phyloP scores from a whole-genome alignment of 2,888 invertebrate species.

The Bhutanitis thaidina region DNA sequence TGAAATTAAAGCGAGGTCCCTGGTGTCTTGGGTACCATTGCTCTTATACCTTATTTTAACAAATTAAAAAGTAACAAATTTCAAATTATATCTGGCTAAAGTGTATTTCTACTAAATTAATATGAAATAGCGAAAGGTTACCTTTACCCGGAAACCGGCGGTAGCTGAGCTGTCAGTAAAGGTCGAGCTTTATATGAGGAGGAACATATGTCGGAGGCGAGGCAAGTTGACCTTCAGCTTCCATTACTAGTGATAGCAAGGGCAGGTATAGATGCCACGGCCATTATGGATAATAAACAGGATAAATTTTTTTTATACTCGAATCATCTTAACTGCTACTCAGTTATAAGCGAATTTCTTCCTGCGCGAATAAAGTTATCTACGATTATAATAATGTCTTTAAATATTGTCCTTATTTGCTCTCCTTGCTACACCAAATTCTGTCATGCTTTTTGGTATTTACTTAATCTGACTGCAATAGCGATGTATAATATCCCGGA shows the following conservation, averaged over 20 bases:
- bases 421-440: too few relatives aligned
- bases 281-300: conserved; percentile 21
- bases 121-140: neutral
- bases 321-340: conserved; percentile 5
- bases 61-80: too few relatives aligned
- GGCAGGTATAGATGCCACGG: conserved; percentile 34
- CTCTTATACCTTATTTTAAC: too few relatives aligned
- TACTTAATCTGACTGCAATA: too few relatives aligned
- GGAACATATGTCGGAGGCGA: conserved; percentile 15
- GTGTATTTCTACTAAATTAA: neutral
- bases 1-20: too few relatives aligned
- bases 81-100: too few relatives aligned
- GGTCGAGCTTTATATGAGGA: conserved; percentile 8
- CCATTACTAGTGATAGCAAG: conserved; percentile 35
- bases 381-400: neutral
- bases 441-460: too few relatives aligned
- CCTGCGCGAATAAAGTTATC: neutral
- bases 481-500: too few relatives aligned
- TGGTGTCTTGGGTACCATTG: too few relatives aligned
- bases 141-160: conserved; percentile 12
- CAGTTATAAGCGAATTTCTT: neutral
- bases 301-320: conserved; percentile 14
- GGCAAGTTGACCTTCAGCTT: conserved; percentile 29
- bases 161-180: conserved; percentile 7
- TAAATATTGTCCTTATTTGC: too few relatives aligned